A percentile compares a stretch with the other conserved stretches of the same genome.
Evolutionary conservation across 2,113 vertebrate species (phyloP).

Genomic region (Corythaeola cristata): DNA sequence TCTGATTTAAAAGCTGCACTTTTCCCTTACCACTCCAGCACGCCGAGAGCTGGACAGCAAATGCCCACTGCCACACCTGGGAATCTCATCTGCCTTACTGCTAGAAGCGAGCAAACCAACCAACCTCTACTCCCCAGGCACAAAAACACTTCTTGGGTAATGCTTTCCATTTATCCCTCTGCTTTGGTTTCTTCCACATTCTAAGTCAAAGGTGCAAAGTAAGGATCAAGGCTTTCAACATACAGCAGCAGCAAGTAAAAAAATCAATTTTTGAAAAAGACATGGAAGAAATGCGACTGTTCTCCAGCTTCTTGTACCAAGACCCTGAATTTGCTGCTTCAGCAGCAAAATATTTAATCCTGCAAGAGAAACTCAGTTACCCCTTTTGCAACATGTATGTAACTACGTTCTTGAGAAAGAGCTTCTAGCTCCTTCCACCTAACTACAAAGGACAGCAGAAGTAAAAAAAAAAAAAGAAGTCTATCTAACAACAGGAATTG

Average conservation of each 20-base stretch:
- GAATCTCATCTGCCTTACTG: neutral
- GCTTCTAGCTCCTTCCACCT: neutral
- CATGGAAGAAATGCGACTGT: neutral
- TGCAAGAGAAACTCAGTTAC: neutral
- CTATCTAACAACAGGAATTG: conserved; percentile 22
- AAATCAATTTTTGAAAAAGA: neutral
- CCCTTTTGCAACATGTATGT: neutral
- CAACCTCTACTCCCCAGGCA: neutral
- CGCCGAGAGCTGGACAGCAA: neutral
- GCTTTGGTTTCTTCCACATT: neutral
- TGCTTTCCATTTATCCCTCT: neutral
- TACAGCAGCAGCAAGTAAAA: neutral
- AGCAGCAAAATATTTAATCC: neutral
- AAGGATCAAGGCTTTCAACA: neutral
- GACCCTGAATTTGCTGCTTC: neutral
- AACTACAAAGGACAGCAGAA: neutral
- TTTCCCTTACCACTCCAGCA: neutral
- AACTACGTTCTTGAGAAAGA: neutral
- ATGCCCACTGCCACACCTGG: neutral
- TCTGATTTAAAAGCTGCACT: neutral
- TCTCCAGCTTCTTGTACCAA: neutral
- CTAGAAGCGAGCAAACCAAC: neutral
- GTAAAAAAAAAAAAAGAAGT: neutral
- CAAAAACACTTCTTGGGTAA: neutral
- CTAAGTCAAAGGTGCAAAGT: neutral